Evolutionary conservation across 2,797 vertebrate genomes (phyloP), one percentile per base, ranked within the genome.

Genomic region (Mionectes olivaceus): DNA sequence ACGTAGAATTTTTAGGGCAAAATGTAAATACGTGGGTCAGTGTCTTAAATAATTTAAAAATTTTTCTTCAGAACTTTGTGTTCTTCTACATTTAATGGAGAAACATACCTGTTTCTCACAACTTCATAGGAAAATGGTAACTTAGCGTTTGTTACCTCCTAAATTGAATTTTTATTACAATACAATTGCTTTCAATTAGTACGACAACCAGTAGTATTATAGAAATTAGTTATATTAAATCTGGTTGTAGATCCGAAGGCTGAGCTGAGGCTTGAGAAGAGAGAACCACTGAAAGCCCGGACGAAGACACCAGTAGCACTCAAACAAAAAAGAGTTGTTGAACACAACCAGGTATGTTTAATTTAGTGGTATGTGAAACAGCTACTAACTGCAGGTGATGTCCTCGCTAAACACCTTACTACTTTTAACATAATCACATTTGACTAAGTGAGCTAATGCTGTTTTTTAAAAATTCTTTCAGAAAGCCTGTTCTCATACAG

Each of bases 231-330:
- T 83, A 6, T 17, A 11, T 86, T 96, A n/a, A 91, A 95, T 80
- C 17, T 11, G 9, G 0, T 96, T 95, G 53, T 84, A 98, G 98
- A 98, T 96, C 95, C 94, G 16, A 98, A 98, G 76, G 89, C 98
- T 39, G 98, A 99, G 21, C 97, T 98, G n/a, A 98, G 98, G 79
- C 98, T 99, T 97, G 99, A 99, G 97, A 98, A 98, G 95, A 98
- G 98, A 95, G 98, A 98, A 93, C 97, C 98, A 7, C 70, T 99
- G 87, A 98, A 99, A 96, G 98, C 98, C 97, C 98, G 98, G 98
- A 98, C 97, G 50, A 99, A 99, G 97, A 97, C 96, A 4, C 97
- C 98, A 17, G 92, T 98, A 91, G 96, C 97, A 37, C 94, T 97
- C 84, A 99, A 98, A 83, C 98, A 98, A 93, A 98, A 97, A 95